Evolutionary conservation across 1,140 invertebrate genomes (phyloP).

Genomic region (Magallana gigas): DNA sequence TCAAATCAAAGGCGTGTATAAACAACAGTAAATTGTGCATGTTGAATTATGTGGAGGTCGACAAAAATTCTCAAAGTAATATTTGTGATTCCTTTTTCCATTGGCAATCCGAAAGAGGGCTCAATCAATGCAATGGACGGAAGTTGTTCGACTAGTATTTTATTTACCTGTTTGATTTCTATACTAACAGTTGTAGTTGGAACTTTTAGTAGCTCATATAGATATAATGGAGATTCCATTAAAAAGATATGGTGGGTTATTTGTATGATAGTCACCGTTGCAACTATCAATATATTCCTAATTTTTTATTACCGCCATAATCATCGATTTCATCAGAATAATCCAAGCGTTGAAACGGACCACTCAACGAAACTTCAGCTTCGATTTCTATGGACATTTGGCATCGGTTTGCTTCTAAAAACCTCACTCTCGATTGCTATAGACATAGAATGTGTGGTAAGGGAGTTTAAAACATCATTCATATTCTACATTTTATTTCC

Average conservation of each 20-base stretch:
- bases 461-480: no score
- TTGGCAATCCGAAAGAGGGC: background rate
- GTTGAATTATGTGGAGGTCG: no score
- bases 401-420: background rate
- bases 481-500: no score
- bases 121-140: no score
- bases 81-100: background rate
- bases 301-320: background rate
- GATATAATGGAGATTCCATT: background rate
- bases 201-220: background rate
- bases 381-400: background rate
- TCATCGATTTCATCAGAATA: background rate
- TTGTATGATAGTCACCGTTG: background rate
- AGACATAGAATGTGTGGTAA: background rate
- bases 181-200: background rate
- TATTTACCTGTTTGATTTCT: background rate
- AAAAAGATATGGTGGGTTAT: background rate
- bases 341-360: background rate
- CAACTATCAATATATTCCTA: slow-evolving; percentile 1
- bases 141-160: background rate
- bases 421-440: background rate
- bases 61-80: background rate
- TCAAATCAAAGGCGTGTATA: no score
- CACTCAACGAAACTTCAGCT: background rate
- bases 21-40: no score